phyloP scores from a whole-genome alignment of 64 coral and sea anemone genomes.

The Stylophora pistillata region DNA sequence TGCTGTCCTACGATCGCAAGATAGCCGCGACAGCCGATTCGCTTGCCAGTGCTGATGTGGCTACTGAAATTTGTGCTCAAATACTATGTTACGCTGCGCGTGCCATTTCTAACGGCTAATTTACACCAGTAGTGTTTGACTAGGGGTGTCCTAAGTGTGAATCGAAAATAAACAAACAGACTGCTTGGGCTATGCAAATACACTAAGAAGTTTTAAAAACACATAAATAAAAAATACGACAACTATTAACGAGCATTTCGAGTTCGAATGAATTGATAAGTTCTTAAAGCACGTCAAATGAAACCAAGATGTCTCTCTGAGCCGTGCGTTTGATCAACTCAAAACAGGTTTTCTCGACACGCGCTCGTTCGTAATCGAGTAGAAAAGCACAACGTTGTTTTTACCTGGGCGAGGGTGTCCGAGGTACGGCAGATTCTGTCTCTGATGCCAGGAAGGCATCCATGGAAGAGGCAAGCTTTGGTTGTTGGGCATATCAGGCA shows the following conservation, averaged over 20 bases:
- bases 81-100: background rate
- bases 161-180: slow-evolving; percentile 25
- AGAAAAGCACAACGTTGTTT: background rate
- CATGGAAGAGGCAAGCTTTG: slow-evolving; percentile 48
- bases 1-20: background rate
- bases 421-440: slow-evolving; percentile 58
- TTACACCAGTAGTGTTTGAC: background rate
- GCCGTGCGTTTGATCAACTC: background rate
- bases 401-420: slow-evolving; percentile 72
- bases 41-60: background rate
- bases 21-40: background rate
- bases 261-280: slow-evolving; percentile 51
- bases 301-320: slow-evolving; percentile 26
- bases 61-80: background rate
- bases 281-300: slow-evolving; percentile 41
- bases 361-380: too few species aligned
- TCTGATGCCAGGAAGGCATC: slow-evolving; percentile 46
- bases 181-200: slow-evolving; percentile 21
- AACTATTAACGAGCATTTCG: slow-evolving; percentile 53
- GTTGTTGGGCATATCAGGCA: slow-evolving; percentile 41
- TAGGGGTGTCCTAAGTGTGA: background rate
- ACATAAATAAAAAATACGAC: slow-evolving; percentile 36
- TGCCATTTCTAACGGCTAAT: slow-evolving; percentile 30
- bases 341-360: slow-evolving; percentile 36
- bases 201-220: slow-evolving; percentile 44